Percentiles rank a stretch among this genome's conserved stretches.
Conservation (phyloP, 2,113 vertebrate species). For the Hemiprocne comata region DNA sequence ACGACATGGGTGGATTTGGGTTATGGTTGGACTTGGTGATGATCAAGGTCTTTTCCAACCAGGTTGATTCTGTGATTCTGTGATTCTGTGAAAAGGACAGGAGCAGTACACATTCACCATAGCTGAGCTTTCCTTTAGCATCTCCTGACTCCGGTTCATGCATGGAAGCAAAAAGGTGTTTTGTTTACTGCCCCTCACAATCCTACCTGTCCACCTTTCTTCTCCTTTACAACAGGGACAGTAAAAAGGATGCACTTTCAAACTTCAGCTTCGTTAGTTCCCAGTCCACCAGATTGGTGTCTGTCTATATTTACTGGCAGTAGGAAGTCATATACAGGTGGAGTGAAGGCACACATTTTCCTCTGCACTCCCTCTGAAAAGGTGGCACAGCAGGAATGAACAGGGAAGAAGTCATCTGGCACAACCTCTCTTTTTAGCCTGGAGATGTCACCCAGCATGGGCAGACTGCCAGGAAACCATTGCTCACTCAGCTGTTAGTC, state of each 20-base stretch:
- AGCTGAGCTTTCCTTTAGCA: background rate
- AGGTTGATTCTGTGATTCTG: too few species aligned
- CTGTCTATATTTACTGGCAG: background rate
- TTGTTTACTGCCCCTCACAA: background rate
- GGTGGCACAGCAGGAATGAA: background rate
- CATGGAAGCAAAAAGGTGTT: background rate
- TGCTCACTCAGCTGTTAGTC: background rate
- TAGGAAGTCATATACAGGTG: background rate
- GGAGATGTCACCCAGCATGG: background rate
- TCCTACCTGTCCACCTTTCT: background rate
- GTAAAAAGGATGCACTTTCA: background rate
- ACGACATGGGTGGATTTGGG: too few species aligned
- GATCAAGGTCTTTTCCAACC: too few species aligned
- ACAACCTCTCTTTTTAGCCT: background rate
- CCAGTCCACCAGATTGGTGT: fast-evolving
- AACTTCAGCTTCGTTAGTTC: background rate
- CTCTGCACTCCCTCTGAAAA: background rate
- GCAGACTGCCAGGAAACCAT: background rate
- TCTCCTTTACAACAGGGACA: background rate
- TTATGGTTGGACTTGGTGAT: too few species aligned
- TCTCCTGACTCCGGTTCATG: background rate
- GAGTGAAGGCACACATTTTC: background rate
- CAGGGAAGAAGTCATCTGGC: background rate
- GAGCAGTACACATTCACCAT: background rate
- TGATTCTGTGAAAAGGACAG: too few species aligned